phyloP scores from a whole-genome alignment of 2,888 invertebrate genomes.

The Mactromeris polynyma region DNA sequence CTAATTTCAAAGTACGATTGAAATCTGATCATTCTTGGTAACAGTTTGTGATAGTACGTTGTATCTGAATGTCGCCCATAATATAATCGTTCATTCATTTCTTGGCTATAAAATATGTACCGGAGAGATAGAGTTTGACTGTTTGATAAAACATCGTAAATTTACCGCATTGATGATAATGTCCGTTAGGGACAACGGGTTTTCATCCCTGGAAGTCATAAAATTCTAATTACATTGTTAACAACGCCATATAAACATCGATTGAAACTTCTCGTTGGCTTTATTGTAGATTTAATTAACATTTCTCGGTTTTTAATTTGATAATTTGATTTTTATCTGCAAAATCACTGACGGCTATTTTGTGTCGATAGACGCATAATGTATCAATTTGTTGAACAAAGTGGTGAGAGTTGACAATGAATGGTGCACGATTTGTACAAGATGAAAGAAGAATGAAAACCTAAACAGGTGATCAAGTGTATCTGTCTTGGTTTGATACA shows the following conservation, averaged over 20 bases:
- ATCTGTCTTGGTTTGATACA: not conserved
- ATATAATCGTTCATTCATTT: not conserved
- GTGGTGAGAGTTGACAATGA: not conserved
- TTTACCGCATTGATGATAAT: not conserved
- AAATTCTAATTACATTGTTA: conserved; percentile 23
- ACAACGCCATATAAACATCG: not conserved
- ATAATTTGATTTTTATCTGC: conserved; percentile 6
- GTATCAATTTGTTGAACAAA: not conserved
- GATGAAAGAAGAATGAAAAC: not conserved
- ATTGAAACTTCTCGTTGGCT: not conserved
- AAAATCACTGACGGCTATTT: not conserved
- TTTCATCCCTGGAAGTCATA: conserved; percentile 21
- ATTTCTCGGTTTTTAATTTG: conserved; percentile 2
- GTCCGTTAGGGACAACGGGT: not conserved
- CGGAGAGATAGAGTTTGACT: not conserved
- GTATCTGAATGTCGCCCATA: not conserved
- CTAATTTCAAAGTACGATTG: conserved; percentile 32
- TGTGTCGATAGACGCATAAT: not conserved
- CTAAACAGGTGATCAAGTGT: not conserved
- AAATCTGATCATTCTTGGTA: conserved; percentile 16
- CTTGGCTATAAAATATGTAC: conserved; percentile 29
- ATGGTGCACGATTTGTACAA: not conserved
- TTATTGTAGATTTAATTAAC: conserved; percentile 5
- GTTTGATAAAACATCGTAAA: not conserved
- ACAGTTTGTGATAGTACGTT: conserved; percentile 3